Percentiles rank a stretch among this genome's conserved stretches.
Conservation (phyloP, 1,140 invertebrate genomes). For the Caerostris darwini region DNA sequence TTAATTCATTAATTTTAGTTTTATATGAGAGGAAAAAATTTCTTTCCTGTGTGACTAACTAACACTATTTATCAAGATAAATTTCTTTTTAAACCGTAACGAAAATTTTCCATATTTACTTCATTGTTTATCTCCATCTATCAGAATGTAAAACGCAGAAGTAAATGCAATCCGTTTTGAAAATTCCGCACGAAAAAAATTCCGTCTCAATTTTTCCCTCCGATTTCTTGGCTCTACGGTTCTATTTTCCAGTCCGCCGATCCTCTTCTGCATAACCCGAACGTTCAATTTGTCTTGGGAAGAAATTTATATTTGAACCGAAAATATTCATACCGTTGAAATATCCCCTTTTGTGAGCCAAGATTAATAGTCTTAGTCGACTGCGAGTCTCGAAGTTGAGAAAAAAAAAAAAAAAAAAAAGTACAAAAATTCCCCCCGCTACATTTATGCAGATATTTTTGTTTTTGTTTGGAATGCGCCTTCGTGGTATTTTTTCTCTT, state of each 20-base stretch:
- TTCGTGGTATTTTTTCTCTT: not conserved
- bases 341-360: not conserved
- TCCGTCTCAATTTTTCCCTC: not conserved
- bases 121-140: no score
- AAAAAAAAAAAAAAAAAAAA: not conserved
- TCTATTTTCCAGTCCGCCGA: not conserved
- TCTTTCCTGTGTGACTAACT: no score
- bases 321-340: conserved; percentile 36
- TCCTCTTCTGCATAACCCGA: not conserved
- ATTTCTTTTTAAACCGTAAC: no score
- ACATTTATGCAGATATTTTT: conserved; percentile 37
- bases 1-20: no score
- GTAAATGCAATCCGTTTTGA: no score
- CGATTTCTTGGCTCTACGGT: not conserved
- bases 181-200: not conserved
- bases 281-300: conserved; percentile 21
- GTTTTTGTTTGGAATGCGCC: conserved; percentile 31
- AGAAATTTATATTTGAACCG: conserved; percentile 35
- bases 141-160: no score
- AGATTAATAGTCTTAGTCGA: conserved; percentile 46
- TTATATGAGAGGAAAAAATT: no score
- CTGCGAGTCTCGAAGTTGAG: conserved; percentile 4
- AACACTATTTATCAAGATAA: no score
- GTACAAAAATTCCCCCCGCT: not conserved
- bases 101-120: no score